A percentile compares a stretch with the other conserved stretches of the same genome.
Conservation (phyloP, 92 coral and sea anemone species). For the Meandrina meandrites region DNA sequence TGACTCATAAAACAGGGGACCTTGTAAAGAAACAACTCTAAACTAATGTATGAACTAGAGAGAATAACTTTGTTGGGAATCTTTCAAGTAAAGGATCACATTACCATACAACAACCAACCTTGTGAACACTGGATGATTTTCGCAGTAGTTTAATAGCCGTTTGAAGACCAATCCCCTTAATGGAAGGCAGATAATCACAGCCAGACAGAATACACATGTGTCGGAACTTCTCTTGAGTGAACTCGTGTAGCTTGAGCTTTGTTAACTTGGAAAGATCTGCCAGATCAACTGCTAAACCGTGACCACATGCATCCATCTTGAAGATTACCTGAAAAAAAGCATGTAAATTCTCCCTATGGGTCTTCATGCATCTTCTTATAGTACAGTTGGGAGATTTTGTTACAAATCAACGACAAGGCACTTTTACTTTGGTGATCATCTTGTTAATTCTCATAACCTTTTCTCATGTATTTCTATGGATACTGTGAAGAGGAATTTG, state of each 20-base stretch:
- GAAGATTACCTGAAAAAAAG: slow-evolving; percentile 75
- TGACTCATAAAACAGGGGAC: no score
- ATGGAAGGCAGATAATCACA: slow-evolving; percentile 96
- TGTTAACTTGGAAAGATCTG: slow-evolving; percentile 80
- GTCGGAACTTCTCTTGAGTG: slow-evolving; percentile 90
- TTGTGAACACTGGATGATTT: slow-evolving; percentile 80
- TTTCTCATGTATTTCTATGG: not conserved
- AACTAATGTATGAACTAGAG: no score
- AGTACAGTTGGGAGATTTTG: no score
- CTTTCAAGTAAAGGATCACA: not conserved
- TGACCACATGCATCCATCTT: slow-evolving; percentile 95
- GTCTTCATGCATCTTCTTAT: not conserved
- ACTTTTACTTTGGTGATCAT: not conserved
- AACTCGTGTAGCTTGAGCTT: slow-evolving; percentile 86
- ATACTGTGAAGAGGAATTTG: not conserved
- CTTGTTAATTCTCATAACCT: not conserved
- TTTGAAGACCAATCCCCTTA: slow-evolving; percentile 92
- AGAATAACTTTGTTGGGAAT: no score
- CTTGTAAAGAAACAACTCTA: no score
- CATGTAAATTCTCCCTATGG: not conserved
- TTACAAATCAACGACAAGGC: no score
- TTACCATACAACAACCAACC: slow-evolving; percentile 39
- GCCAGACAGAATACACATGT: slow-evolving; percentile 98
- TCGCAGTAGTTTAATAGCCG: slow-evolving; percentile 83
- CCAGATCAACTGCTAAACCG: slow-evolving; percentile 77